These are phyloP conservation scores for Anarsia innoxiella DNA, from an alignment of 2,888 invertebrate species.

Conservation along the genomic window DNA sequence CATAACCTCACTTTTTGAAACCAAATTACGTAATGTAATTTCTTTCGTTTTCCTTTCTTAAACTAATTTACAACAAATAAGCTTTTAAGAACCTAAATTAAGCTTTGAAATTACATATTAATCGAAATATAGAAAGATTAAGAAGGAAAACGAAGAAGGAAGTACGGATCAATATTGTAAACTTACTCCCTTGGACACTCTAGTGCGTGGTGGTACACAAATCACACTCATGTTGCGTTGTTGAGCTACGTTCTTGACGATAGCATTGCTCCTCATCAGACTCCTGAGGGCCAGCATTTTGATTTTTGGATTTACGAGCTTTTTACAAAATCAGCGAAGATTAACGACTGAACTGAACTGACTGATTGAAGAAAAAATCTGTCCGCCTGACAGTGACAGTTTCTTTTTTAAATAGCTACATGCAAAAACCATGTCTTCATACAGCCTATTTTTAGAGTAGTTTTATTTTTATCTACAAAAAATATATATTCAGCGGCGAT, in stretches of 20 bases:
- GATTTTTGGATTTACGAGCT: too few relatives aligned
- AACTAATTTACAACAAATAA: neutral
- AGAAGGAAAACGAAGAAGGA: neutral
- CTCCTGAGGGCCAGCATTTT: constrained; percentile 55
- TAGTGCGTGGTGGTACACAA: constrained; percentile 43
- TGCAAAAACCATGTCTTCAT: too few relatives aligned
- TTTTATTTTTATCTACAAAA: too few relatives aligned
- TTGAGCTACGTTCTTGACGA: constrained; percentile 48
- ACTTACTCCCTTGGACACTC: constrained; percentile 52
- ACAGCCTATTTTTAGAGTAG: too few relatives aligned
- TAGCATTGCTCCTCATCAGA: constrained; percentile 41
- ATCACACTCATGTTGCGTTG: constrained; percentile 55
- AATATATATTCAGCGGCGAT: too few relatives aligned
- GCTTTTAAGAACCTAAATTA: neutral
- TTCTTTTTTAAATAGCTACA: too few relatives aligned
- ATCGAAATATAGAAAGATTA: too few relatives aligned
- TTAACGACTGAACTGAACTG: too few relatives aligned
- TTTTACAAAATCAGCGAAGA: too few relatives aligned
- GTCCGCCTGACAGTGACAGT: too few relatives aligned
- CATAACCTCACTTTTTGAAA: constrained; percentile 21
- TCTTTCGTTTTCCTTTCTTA: constrained; percentile 7
- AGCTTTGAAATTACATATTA: neutral
- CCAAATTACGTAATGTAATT: constrained; percentile 32
- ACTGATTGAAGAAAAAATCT: too few relatives aligned
- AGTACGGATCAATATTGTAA: constrained; percentile 1